phyloP scores from a whole-genome alignment of 2,113 vertebrate species.

The Rutilus rutilus region DNA sequence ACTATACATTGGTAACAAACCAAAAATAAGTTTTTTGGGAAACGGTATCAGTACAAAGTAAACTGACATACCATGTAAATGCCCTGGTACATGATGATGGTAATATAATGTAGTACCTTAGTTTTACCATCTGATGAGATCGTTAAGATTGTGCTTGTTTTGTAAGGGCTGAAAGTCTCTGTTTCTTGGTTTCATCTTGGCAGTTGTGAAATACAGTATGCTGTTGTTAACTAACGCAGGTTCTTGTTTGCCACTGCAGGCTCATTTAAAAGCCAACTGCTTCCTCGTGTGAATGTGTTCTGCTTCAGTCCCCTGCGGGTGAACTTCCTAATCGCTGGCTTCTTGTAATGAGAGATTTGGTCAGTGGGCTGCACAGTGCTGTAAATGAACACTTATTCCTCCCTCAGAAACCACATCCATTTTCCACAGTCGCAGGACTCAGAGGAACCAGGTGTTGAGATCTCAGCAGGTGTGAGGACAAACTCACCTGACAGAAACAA shows the following conservation, averaged over 20 bases:
- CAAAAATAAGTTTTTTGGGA: background rate
- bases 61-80: background rate
- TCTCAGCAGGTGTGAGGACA: background rate
- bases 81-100: background rate
- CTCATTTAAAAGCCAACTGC: constrained; percentile 17
- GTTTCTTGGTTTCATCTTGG: background rate
- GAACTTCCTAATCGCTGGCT: constrained; percentile 28
- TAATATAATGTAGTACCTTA: background rate
- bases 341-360: constrained; percentile 41
- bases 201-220: background rate
- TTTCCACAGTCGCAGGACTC: background rate
- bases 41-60: background rate
- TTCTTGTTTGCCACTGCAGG: constrained; percentile 9
- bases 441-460: constrained; percentile 13
- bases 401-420: background rate
- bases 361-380: constrained; percentile 16
- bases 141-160: background rate
- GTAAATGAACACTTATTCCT: constrained; percentile 15
- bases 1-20: background rate
- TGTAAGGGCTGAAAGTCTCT: background rate
- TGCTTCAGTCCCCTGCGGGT: constrained; percentile 10
- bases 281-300: constrained; percentile 26
- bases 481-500: background rate
- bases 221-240: constrained; percentile 3
- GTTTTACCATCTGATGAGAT: background rate